A percentile compares a stretch with the other conserved stretches of the same genome.
These are phyloP conservation scores for Melanitta fusca DNA, from an alignment of 2,797 vertebrate species.

Conservation along the genomic window DNA sequence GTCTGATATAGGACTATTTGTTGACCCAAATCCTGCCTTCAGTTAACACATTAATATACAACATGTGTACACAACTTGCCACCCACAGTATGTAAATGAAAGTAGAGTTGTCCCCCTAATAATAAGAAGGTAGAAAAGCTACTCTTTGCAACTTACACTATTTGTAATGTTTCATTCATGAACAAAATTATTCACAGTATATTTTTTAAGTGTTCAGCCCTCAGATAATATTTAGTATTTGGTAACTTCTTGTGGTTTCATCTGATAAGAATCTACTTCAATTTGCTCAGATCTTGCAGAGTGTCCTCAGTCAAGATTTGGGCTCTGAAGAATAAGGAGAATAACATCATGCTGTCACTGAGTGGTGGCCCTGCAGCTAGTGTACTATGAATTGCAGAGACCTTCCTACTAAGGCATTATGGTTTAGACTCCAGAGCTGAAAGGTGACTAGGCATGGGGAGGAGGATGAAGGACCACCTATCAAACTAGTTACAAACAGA, in stretches of 20 bases:
- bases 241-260: background rate
- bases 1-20: background rate
- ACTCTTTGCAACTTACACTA: background rate
- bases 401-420: background rate
- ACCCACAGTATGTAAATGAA: background rate
- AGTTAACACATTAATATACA: background rate
- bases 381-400: background rate
- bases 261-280: background rate
- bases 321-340: background rate
- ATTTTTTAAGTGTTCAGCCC: background rate
- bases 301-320: background rate
- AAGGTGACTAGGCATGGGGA: background rate
- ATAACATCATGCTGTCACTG: background rate
- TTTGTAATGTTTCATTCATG: conserved; percentile 6
- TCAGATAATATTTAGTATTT: background rate
- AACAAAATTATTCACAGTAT: background rate
- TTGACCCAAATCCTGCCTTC: background rate
- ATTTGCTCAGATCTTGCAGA: background rate
- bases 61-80: background rate
- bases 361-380: background rate
- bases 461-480: background rate
- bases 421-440: background rate
- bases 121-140: background rate
- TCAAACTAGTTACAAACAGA: background rate
- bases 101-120: background rate